These are phyloP conservation scores for Clunio marinus DNA, from an alignment of 2,888 invertebrate genomes.

Conservation along the genomic window DNA sequence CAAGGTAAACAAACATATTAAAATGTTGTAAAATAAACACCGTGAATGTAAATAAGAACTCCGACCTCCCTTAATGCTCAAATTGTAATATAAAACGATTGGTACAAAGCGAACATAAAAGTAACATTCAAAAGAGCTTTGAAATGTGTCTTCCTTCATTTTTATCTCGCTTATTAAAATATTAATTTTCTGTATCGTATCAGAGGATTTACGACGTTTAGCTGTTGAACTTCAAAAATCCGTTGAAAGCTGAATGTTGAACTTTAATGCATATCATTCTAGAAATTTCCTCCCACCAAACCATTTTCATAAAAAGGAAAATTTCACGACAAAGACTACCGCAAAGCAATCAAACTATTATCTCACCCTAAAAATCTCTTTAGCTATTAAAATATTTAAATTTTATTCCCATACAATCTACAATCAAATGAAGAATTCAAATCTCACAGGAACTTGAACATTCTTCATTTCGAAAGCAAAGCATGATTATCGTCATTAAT, in stretches of 20 bases:
- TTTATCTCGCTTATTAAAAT: not conserved
- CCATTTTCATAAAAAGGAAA: not conserved
- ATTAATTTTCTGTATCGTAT: not conserved
- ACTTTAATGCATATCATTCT: constrained; percentile 7
- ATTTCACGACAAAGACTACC: constrained; percentile 19
- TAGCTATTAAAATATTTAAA: constrained; percentile 19
- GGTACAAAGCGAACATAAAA: constrained; percentile 14
- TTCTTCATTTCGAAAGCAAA: not conserved
- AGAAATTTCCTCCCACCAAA: not conserved
- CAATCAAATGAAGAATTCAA: not conserved
- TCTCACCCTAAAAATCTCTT: constrained; percentile 5
- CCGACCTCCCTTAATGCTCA: not conserved
- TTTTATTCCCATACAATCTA: constrained; percentile 4
- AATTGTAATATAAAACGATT: not conserved
- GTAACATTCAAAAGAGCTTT: not conserved
- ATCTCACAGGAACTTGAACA: not conserved
- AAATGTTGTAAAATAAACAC: no score
- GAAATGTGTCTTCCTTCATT: constrained; percentile 15
- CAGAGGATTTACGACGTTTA: constrained; percentile 1
- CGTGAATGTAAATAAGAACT: not conserved
- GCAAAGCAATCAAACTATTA: constrained; percentile 10
- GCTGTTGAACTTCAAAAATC: not conserved
- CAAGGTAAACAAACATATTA: no score
- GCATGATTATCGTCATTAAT: constrained; percentile 3
- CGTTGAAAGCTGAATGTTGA: not conserved